Evolutionary conservation across 2,888 invertebrate species (phyloP).

Genomic region (Polydrusus cervinus): DNA sequence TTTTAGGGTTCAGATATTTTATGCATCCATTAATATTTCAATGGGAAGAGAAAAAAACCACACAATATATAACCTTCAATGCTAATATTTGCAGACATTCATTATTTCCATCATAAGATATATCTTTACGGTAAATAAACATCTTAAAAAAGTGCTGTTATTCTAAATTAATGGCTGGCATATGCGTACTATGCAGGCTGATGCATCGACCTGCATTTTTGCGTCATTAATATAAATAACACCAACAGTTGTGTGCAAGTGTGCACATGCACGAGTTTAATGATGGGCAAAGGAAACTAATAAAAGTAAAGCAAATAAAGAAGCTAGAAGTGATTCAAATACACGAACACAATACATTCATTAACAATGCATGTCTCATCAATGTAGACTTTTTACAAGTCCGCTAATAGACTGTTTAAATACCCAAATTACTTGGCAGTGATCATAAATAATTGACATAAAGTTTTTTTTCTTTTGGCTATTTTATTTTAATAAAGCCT

Average conservation of each 20-base stretch:
- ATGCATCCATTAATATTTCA: too few species aligned
- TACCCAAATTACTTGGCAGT: too few species aligned
- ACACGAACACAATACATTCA: background rate
- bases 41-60: background rate
- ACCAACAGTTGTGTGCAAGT: slow-evolving; percentile 37
- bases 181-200: slow-evolving; percentile 27
- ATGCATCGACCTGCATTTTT: slow-evolving; percentile 37
- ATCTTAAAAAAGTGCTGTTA: slow-evolving; percentile 26
- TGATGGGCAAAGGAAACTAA: background rate
- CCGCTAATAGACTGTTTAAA: too few species aligned
- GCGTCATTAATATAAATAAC: slow-evolving; percentile 41
- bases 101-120: slow-evolving; percentile 17
- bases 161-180: slow-evolving; percentile 32
- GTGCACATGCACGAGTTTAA: slow-evolving; percentile 13
- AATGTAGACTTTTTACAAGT: too few species aligned
- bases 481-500: too few species aligned
- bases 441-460: too few species aligned
- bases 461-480: too few species aligned
- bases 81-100: slow-evolving; percentile 15
- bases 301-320: slow-evolving; percentile 12
- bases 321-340: slow-evolving; percentile 1
- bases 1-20: too few species aligned
- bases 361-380: too few species aligned
- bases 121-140: slow-evolving; percentile 35
- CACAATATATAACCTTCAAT: slow-evolving; percentile 19